Conservation (phyloP, 2,113 vertebrate genomes). For the Anguilla rostrata region DNA sequence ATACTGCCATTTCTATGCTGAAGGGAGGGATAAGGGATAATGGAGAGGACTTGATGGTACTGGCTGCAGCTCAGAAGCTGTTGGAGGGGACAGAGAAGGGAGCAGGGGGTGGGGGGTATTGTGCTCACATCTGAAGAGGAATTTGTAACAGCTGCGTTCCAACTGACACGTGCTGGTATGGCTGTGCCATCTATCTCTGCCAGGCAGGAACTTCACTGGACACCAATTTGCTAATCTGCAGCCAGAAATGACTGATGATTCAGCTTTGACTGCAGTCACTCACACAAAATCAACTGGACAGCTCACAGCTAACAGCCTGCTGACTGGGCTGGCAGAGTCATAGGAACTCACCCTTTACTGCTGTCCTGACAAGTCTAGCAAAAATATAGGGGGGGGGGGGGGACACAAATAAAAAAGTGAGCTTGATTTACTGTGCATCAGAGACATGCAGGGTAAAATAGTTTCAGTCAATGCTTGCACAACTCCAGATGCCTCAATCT, state of each 20-base stretch:
- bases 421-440: background rate
- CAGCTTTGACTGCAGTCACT: background rate
- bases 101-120: background rate
- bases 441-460: background rate
- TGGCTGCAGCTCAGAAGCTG: background rate
- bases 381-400: background rate
- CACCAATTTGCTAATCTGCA: background rate
- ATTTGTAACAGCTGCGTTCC: background rate
- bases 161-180: background rate
- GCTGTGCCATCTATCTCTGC: background rate
- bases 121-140: background rate
- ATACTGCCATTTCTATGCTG: background rate
- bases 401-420: background rate
- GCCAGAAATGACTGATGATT: background rate
- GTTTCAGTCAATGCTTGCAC: background rate
- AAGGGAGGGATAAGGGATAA: background rate
- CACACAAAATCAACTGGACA: background rate
- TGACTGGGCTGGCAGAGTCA: background rate
- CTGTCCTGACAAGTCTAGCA: background rate
- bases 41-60: background rate
- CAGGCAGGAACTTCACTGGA: background rate
- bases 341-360: background rate
- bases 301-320: background rate
- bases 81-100: background rate
- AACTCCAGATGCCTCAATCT: background rate